Base-by-base conservation (phyloP, 2,888 invertebrate genomes). In the Tipula unca region DNA sequence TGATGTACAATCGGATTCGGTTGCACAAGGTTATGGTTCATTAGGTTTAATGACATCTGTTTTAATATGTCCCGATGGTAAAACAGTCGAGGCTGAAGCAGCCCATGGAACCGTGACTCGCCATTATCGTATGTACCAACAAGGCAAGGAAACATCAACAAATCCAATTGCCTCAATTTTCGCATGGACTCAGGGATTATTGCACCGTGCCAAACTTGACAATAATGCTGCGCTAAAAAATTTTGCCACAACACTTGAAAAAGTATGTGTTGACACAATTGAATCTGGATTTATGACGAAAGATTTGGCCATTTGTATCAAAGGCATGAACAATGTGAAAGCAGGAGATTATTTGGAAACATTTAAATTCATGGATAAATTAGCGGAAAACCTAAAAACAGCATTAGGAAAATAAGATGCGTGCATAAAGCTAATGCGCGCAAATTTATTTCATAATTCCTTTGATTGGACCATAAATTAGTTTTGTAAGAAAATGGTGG, bases 111-210 rank as follows among this genome's bases (percentile, higher is more conserved):
- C 99, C 0, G 98, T 96, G 0, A 98, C 98, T 0, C 93, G 98
- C 86, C 98, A 98, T 90, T 98, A 94, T 91, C 93, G 97, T 85
- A 93, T 95, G 92, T 94, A 98, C 92, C 94, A 96, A 92, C 94
- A 98, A 93, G 99, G 99, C 87, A 96, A 98, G 90, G 99, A 99
- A 92, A 99, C 99, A 0, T 99, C 99, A 36, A 99, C 99, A 85
- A 99, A 99, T 91, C 98, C 99, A 0, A 99, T 99, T 89, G 99
- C 99, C 29, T 99, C 99, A 0, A 99, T 99, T 89, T 99, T 98
- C 91, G 99, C 99, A 1, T 99, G 99, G 99, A 97, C 98, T 0
- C 94, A 95, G 88, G 99, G 99, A 84, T 92, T 99, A 3, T 91
- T 96, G 85, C 99, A 99, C 90, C 94, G 99, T 86, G 99, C 99